These are phyloP conservation scores for Drosophila greeni DNA, from an alignment of 2,888 invertebrate species.

Conservation along the genomic window DNA sequence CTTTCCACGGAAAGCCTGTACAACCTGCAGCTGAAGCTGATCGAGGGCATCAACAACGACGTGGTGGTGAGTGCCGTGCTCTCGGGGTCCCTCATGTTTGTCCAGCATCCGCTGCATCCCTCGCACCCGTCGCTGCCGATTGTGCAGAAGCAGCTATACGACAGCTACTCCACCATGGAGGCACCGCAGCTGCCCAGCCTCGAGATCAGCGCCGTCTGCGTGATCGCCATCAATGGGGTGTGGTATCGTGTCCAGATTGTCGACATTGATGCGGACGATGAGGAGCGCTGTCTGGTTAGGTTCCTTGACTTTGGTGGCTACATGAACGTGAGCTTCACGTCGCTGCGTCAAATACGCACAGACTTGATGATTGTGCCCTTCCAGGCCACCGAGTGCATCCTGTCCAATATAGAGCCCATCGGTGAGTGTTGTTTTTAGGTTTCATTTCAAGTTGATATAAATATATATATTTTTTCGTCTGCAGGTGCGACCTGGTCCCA, in stretches of 20 bases:
- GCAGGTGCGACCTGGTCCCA: constrained; percentile 84
- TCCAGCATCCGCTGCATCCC: constrained; percentile 97
- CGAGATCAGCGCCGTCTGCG: constrained; percentile 91
- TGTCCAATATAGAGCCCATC: constrained; percentile 92
- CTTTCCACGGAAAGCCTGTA: constrained; percentile 76
- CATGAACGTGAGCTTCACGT: constrained; percentile 85
- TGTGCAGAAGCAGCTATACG: constrained; percentile 89
- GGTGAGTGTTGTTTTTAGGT: constrained; percentile 80
- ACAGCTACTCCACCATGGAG: constrained; percentile 87
- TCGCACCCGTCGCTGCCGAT: constrained; percentile 90
- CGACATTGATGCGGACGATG: constrained; percentile 80
- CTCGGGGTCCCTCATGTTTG: constrained; percentile 92
- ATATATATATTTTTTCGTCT: neutral
- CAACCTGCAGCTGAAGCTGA: constrained; percentile 84
- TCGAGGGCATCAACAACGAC: constrained; percentile 95
- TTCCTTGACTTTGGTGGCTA: constrained; percentile 98
- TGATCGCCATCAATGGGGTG: constrained; percentile 86
- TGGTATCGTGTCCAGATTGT: constrained; percentile 95
- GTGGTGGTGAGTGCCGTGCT: constrained; percentile 92
- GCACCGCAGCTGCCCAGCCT: constrained; percentile 88
- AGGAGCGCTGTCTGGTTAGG: constrained; percentile 85
- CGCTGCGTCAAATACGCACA: constrained; percentile 93
- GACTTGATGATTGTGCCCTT: constrained; percentile 97
- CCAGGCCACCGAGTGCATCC: constrained; percentile 96
- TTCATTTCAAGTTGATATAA: too few species aligned